phyloP scores from a whole-genome alignment of 2,113 vertebrate species.

The Tetrao urogallus region DNA sequence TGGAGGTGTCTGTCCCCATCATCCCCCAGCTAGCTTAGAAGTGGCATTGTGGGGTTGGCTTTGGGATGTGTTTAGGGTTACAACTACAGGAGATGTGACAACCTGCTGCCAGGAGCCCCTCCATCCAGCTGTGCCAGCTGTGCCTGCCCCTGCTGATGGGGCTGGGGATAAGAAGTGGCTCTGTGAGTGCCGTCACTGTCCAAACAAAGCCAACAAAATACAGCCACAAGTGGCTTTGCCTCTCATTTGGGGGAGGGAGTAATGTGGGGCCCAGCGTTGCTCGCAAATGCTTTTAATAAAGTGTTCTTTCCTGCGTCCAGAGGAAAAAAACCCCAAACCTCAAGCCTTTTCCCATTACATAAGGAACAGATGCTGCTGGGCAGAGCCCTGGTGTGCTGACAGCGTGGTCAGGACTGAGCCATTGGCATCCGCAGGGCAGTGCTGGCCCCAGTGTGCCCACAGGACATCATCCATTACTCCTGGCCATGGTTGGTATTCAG shows the following conservation, averaged over 20 bases:
- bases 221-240: neutral
- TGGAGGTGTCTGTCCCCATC: neutral
- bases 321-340: constrained; percentile 25
- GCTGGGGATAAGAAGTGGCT: fast-evolving
- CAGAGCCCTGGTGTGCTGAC: neutral
- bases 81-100: neutral
- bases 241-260: neutral
- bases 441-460: neutral
- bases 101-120: neutral
- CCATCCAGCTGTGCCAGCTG: neutral
- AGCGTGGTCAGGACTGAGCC: neutral
- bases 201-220: neutral
- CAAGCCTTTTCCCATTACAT: constrained; percentile 46
- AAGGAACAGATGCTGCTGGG: constrained; percentile 44
- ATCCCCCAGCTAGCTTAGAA: neutral
- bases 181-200: neutral
- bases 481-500: fast-evolving
- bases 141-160: neutral
- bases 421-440: neutral
- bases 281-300: constrained; percentile 66
- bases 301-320: constrained; percentile 64
- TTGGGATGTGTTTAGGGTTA: neutral
- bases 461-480: neutral
- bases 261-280: neutral
- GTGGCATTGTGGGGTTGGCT: neutral